Conservation (phyloP, 2,888 invertebrate genomes). For the Pyrrhosoma nymphula region DNA sequence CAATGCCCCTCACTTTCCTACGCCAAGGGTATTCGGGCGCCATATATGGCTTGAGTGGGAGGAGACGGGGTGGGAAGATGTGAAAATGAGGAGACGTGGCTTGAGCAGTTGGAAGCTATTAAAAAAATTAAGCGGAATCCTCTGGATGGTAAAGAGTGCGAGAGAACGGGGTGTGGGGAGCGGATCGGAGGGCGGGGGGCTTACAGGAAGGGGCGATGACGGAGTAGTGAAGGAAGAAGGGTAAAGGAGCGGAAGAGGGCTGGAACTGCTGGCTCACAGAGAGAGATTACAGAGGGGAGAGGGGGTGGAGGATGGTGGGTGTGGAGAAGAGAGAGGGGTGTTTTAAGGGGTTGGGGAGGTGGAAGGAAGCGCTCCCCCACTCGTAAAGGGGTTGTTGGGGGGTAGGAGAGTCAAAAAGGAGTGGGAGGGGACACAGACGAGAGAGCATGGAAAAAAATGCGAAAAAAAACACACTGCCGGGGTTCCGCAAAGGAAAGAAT, state of each 20-base stretch:
- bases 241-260: constrained; percentile 9
- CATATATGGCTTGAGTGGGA: neutral
- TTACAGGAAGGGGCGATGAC: neutral
- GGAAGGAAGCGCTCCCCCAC: neutral
- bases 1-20: neutral
- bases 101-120: constrained; percentile 54
- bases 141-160: constrained; percentile 49
- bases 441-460: neutral
- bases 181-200: neutral
- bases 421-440: neutral
- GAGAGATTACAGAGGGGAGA: neutral
- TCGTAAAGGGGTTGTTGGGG: neutral
- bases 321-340: neutral
- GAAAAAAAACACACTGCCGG: constrained; percentile 44
- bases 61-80: neutral
- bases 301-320: neutral
- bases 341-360: neutral
- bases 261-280: neutral
- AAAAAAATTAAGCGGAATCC: constrained; percentile 66
- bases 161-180: neutral
- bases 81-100: constrained; percentile 26
- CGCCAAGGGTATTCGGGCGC: neutral
- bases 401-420: neutral
- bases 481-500: constrained; percentile 59
- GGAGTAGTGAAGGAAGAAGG: neutral